phyloP scores from a whole-genome alignment of 2,113 vertebrate species.

The Haliaeetus leucogaster region DNA sequence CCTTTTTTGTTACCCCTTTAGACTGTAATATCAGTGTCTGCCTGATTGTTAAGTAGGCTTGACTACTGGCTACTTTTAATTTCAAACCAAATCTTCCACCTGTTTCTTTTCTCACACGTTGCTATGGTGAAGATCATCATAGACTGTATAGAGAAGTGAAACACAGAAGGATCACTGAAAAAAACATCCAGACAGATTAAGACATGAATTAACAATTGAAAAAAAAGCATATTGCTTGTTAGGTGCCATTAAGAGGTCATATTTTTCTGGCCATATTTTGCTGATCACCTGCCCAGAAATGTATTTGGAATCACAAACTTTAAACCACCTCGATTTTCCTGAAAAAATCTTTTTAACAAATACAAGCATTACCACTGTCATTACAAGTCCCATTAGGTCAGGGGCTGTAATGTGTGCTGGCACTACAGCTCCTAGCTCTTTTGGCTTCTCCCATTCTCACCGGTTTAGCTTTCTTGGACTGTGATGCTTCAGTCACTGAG shows the following conservation, averaged over 20 bases:
- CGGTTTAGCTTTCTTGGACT: background rate
- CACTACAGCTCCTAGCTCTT: background rate
- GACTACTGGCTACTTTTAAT: background rate
- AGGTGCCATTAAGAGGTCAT: constrained; percentile 23
- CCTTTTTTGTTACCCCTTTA: background rate
- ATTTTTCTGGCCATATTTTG: constrained; percentile 44
- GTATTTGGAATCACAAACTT: constrained; percentile 31
- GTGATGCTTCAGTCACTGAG: background rate
- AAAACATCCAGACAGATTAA: background rate
- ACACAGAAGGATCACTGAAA: background rate
- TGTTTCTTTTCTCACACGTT: background rate
- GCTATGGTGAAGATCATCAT: constrained; percentile 27
- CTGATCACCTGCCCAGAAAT: constrained; percentile 46
- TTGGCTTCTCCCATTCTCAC: background rate
- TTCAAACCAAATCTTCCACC: constrained; percentile 34
- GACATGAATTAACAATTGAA: background rate
- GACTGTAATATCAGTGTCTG: background rate
- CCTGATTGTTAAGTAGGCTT: background rate
- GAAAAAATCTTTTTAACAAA: constrained; percentile 10
- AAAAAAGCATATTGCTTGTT: background rate
- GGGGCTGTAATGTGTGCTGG: background rate
- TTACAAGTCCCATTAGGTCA: background rate
- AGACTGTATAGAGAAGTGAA: background rate
- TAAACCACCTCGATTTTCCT: constrained; percentile 35
- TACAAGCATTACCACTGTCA: background rate